These are phyloP conservation scores for Ceyx margarethae DNA, from an alignment of 2,113 vertebrate species.

Conservation along the genomic window DNA sequence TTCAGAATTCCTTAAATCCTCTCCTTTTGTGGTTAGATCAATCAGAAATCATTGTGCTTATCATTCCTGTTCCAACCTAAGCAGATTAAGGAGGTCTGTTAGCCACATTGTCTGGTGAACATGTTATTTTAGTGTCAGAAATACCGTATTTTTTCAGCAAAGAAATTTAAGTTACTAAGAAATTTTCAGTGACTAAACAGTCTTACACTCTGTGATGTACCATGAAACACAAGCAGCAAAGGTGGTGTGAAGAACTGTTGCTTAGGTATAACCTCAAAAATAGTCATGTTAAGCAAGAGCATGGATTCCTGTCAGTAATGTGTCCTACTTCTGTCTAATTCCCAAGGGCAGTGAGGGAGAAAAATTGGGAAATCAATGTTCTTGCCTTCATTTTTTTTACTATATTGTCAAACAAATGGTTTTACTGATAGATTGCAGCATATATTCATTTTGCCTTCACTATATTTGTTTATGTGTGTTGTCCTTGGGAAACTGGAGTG, in stretches of 20 bases:
- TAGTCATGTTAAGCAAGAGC: neutral
- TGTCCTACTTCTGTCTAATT: neutral
- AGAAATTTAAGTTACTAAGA: neutral
- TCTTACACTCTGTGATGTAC: neutral
- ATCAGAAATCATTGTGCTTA: neutral
- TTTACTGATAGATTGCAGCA: neutral
- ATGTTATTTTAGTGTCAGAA: neutral
- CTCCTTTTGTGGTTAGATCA: neutral
- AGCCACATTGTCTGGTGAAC: neutral
- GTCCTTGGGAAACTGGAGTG: neutral
- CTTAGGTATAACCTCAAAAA: neutral
- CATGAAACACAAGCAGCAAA: neutral
- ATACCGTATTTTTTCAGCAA: neutral
- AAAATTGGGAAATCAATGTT: neutral
- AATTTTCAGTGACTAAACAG: neutral
- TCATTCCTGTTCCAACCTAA: neutral
- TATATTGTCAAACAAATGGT: neutral
- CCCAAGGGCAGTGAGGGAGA: no score
- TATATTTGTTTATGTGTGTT: neutral
- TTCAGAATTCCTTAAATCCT: conserved; percentile 43
- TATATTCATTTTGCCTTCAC: neutral
- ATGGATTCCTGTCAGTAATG: neutral
- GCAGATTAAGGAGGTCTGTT: neutral
- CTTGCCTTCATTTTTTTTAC: neutral
- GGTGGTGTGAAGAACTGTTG: neutral